Evolutionary conservation across 2,888 invertebrate genomes (phyloP).

Genomic region (Chrysolina oricalcia): DNA sequence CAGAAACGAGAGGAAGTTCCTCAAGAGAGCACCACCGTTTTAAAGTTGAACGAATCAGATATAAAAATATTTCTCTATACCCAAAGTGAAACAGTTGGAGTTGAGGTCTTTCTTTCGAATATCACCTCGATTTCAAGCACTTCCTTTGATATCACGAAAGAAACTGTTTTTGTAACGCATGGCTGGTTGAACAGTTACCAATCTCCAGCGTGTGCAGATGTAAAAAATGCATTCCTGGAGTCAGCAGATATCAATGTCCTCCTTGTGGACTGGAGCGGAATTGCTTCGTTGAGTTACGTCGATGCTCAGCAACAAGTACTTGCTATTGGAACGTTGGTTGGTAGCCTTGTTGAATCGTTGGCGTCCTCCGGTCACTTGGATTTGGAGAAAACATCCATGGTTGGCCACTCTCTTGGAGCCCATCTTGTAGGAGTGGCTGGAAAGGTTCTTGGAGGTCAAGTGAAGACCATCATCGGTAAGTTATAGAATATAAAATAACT

Average conservation of each 20-base stretch:
- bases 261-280: conserved; percentile 63
- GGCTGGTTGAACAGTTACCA: conserved; percentile 63
- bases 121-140: conserved; percentile 30
- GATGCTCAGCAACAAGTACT: conserved; percentile 33
- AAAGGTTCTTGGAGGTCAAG: conserved; percentile 39
- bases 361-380: conserved; percentile 32
- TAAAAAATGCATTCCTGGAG: conserved; percentile 57
- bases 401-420: conserved; percentile 61
- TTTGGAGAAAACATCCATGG: conserved; percentile 40
- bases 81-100: not conserved
- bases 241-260: conserved; percentile 64
- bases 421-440: conserved; percentile 64
- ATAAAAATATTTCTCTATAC: conserved; percentile 13
- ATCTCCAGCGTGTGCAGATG: conserved; percentile 56
- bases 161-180: conserved; percentile 64
- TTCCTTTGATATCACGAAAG: conserved; percentile 53
- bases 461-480: conserved; percentile 38
- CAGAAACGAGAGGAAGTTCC: not conserved
- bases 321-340: conserved; percentile 56
- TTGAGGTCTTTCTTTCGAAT: conserved; percentile 5
- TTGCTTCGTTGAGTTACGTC: conserved; percentile 43
- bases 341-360: conserved; percentile 47
- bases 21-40: not conserved
- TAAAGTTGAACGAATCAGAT: not conserved
- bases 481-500: conserved; percentile 16